Evolutionary conservation across 2,888 invertebrate genomes (phyloP).

Genomic region (Leucophenga maculata): DNA sequence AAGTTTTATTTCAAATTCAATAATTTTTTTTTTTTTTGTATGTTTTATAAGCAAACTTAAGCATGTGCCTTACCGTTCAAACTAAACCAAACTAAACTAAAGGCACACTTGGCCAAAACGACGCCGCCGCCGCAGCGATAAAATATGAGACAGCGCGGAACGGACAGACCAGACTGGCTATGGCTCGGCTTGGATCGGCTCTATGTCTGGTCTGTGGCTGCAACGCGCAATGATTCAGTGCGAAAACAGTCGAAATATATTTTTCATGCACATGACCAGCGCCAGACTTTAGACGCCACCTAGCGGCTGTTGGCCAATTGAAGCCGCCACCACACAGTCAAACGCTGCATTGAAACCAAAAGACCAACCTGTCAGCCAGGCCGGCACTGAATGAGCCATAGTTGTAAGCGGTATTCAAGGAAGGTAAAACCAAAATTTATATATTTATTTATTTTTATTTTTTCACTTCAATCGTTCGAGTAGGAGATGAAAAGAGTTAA

Average conservation of each 20-base stretch:
- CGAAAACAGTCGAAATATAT: constrained; percentile 52
- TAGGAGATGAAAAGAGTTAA: background rate
- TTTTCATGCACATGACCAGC: constrained; percentile 24
- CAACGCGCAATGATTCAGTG: constrained; percentile 63
- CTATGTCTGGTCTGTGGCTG: constrained; percentile 29
- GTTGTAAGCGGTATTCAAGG: background rate
- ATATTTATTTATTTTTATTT: constrained; percentile 7
- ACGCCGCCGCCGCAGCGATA: constrained; percentile 51
- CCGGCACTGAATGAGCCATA: constrained; percentile 30
- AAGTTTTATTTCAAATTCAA: constrained; percentile 30
- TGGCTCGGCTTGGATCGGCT: too few species aligned
- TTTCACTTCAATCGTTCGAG: background rate
- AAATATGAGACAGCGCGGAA: constrained; percentile 59
- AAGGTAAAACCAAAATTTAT: background rate
- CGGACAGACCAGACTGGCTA: too few species aligned
- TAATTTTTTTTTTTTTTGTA: constrained; percentile 1
- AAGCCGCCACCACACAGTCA: background rate
- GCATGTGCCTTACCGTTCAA: constrained; percentile 56
- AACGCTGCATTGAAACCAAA: background rate
- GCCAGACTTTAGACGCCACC: constrained; percentile 54
- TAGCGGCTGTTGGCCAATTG: constrained; percentile 46
- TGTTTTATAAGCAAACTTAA: constrained; percentile 50
- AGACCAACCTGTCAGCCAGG: constrained; percentile 60
- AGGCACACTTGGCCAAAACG: constrained; percentile 59
- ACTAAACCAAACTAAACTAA: constrained; percentile 15